A percentile compares a stretch with the other conserved stretches of the same genome.
Evolutionary conservation across 2,797 vertebrate genomes (phyloP).

Genomic region (Acomys russatus): DNA sequence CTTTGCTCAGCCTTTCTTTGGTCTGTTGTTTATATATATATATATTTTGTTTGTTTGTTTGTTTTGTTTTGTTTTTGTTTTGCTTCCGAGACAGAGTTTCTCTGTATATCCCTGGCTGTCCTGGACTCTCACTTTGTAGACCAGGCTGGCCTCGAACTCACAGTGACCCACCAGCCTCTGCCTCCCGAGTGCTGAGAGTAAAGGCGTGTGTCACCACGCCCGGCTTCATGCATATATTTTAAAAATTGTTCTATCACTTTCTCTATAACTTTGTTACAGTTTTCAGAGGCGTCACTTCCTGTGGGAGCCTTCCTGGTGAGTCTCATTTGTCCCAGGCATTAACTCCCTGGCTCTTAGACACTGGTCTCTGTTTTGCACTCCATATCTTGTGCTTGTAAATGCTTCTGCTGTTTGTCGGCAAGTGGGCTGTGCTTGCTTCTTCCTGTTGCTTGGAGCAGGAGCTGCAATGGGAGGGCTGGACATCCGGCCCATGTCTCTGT

Average conservation of each 20-base stretch:
- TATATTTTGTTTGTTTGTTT: too few species aligned
- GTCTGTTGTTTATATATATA: neutral
- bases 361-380: neutral
- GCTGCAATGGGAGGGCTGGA: neutral
- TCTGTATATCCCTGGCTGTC: too few species aligned
- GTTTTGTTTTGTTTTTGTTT: too few species aligned
- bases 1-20: neutral
- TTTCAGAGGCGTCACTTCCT: neutral
- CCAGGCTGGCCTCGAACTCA: too few species aligned
- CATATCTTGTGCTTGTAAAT: neutral
- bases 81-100: too few species aligned
- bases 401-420: neutral
- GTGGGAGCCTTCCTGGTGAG: neutral
- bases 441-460: neutral
- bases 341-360: neutral
- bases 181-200: too few species aligned
- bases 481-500: rapidly evolving
- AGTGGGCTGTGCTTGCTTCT: neutral
- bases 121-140: too few species aligned
- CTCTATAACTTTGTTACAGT: neutral
- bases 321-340: neutral
- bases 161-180: too few species aligned
- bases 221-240: neutral
- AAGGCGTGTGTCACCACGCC: too few species aligned
- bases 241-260: neutral